phyloP scores from a whole-genome alignment of 2,113 vertebrate species.

The Falcunculus frontatus region DNA sequence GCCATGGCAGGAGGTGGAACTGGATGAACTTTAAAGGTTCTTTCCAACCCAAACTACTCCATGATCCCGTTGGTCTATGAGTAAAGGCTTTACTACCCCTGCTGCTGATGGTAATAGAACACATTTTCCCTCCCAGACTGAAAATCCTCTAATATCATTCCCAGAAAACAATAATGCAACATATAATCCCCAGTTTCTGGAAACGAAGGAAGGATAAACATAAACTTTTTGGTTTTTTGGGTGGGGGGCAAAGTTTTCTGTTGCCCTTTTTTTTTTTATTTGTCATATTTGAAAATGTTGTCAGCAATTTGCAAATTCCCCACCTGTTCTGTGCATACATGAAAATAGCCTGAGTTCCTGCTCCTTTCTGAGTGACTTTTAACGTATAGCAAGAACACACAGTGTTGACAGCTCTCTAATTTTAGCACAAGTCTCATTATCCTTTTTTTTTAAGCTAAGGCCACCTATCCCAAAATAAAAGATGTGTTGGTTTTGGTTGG shows the following conservation, averaged over 20 bases:
- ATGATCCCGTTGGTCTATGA: not conserved
- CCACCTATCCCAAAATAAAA: constrained; percentile 9
- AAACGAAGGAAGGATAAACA: not conserved
- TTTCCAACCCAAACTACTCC: not conserved
- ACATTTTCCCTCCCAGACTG: not conserved
- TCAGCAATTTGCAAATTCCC: constrained; percentile 25
- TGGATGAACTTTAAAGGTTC: not conserved
- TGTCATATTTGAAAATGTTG: not conserved
- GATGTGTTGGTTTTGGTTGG: not conserved
- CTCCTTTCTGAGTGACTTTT: not conserved
- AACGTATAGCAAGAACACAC: not conserved
- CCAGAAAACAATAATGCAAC: not conserved
- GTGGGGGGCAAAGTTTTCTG: not conserved
- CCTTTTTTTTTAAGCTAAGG: not conserved
- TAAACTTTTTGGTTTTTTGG: not conserved
- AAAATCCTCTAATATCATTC: not conserved
- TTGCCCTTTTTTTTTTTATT: not conserved
- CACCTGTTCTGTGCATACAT: not conserved
- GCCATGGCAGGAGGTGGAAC: fast-evolving
- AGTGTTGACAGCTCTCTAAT: constrained; percentile 47
- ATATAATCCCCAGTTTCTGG: not conserved
- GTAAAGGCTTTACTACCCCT: not conserved
- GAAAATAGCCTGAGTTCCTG: not conserved
- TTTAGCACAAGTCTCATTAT: constrained; percentile 19
- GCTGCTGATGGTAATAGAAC: not conserved